Evolutionary conservation across 1,140 invertebrate genomes (phyloP).

Genomic region (Pseudomyrmex concolor): DNA sequence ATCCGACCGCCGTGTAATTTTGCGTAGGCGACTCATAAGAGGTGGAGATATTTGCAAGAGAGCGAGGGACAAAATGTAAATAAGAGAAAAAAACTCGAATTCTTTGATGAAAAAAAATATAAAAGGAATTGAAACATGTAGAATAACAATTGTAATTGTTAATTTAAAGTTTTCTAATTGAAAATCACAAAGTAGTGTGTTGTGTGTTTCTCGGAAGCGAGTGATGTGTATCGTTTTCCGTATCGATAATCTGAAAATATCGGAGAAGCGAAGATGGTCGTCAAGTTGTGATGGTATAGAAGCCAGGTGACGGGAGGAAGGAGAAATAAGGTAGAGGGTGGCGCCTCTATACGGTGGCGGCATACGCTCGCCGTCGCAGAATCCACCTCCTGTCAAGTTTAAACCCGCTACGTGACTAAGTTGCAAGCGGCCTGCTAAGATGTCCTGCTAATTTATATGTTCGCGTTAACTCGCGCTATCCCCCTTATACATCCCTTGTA

Average conservation of each 20-base stretch:
- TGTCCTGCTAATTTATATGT: constrained; percentile 85
- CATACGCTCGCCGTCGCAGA: constrained; percentile 61
- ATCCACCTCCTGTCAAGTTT: constrained; percentile 84
- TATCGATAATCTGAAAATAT: constrained; percentile 19
- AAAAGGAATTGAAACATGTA: neutral
- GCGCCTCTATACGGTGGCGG: constrained; percentile 45
- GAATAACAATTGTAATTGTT: too few relatives aligned
- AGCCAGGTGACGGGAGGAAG: constrained; percentile 53
- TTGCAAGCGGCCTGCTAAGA: constrained; percentile 85
- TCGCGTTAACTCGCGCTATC: constrained; percentile 84
- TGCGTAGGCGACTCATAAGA: constrained; percentile 52
- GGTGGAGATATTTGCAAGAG: neutral
- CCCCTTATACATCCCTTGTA: constrained; percentile 53
- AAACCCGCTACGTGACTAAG: constrained; percentile 85
- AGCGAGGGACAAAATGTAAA: constrained; percentile 48
- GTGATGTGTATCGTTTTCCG: constrained; percentile 26
- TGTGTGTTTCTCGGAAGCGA: too few relatives aligned
- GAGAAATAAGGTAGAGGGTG: constrained; percentile 15
- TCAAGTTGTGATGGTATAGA: constrained; percentile 62
- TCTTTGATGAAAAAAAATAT: neutral
- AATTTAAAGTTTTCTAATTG: too few relatives aligned
- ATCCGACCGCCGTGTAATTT: constrained; percentile 79
- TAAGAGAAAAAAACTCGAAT: constrained; percentile 25
- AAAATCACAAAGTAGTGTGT: too few relatives aligned
- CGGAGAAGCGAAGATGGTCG: constrained; percentile 33